A percentile compares a stretch with the other conserved stretches of the same genome.
Conservation (phyloP, 2,888 invertebrate species). For the Elysia crispata region DNA sequence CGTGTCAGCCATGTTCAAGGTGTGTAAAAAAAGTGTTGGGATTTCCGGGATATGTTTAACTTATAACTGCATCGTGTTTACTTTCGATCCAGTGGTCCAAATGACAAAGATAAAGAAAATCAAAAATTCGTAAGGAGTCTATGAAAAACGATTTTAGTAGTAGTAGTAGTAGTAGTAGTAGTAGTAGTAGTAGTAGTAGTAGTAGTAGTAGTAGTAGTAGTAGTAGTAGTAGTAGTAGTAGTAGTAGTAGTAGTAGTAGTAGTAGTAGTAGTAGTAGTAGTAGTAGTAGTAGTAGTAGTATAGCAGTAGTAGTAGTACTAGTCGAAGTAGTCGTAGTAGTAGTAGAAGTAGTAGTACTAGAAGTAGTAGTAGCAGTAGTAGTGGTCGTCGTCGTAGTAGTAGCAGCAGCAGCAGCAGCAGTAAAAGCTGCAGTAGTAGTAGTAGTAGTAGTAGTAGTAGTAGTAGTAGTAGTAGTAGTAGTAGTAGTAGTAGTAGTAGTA, state of each 20-base stretch:
- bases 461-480: not conserved
- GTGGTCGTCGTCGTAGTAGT: not conserved
- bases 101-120: too few relatives aligned
- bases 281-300: not conserved
- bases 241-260: conserved; percentile 9
- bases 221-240: conserved; percentile 9
- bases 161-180: conserved; percentile 51
- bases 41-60: too few relatives aligned
- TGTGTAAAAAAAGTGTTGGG: too few relatives aligned
- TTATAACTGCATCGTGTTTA: too few relatives aligned
- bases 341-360: too few relatives aligned
- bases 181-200: conserved; percentile 52
- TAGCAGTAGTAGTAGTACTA: too few relatives aligned
- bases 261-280: conserved; percentile 9
- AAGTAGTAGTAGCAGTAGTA: too few relatives aligned
- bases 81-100: too few relatives aligned
- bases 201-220: conserved; percentile 50
- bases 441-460: not conserved
- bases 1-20: too few relatives aligned
- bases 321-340: too few relatives aligned
- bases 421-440: not conserved
- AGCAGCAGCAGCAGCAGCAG: not conserved
- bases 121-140: too few relatives aligned
- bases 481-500: not conserved
- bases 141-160: too few relatives aligned